Evolutionary conservation across 2,113 vertebrate genomes (phyloP), one percentile per base, ranked within the genome.

Genomic region (Zapus hudsonius): DNA sequence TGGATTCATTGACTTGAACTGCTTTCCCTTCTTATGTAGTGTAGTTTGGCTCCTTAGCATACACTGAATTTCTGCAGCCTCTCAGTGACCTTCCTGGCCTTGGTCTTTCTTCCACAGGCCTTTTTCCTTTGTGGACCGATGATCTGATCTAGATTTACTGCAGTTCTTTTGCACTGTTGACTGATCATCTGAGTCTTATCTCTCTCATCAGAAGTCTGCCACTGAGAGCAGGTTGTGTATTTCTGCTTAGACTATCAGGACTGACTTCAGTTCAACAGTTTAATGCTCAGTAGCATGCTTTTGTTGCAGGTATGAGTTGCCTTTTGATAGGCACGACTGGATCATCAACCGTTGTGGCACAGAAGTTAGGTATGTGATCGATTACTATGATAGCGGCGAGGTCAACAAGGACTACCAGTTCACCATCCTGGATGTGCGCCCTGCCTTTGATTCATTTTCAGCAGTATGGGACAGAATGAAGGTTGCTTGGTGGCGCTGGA

Each of bases 401-500:
- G 97, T 99, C 85, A 97, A 98, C 96, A 97, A 98, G 80, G 97
- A 98, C 90, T 99, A 99, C 96, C 98, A 99, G 96, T 99, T 99
- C 98, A 99, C 99, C 59, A 98, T 98, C 96, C 97, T 99, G 97
- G 99, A 99, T 0, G 99, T 99, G 29, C 99, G 99, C 59, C 99
- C 99, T 0, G 99, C 99, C 0, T 98, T 99, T 7, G 99, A 99
- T 97, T 99, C 99, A 2, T 66, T 99, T 17, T 98, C 94, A 0
- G 99, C 99, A 0, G 98, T 99, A 1, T 99, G 99, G 99, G 99
- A 99, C 97, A 98, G 99, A 83, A 98, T 99, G 98, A 99, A 98
- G 97, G 99, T 99, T 72, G 98, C 99, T 47, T 99, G 99, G 99
- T 99, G 99, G 99, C 98, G 99, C 92, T 99, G 99, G 99, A 99